Evolutionary conservation across 2,113 vertebrate species (phyloP), one percentile per base, ranked within the genome.

Genomic region (Toxotes jaculatrix): DNA sequence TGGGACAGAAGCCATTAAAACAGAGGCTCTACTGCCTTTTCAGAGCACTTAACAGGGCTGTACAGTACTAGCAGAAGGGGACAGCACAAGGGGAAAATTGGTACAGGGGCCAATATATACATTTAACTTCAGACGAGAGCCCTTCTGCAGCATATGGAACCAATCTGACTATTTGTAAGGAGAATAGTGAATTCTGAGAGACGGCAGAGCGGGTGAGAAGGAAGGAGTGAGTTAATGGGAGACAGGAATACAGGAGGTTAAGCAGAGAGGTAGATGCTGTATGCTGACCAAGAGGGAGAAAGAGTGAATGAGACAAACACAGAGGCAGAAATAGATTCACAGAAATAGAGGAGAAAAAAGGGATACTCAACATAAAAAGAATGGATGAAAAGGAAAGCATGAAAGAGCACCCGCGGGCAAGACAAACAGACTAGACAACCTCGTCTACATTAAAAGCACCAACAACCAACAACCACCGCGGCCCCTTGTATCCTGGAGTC

Each of bases 81-180:
- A 91, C 85, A 85, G 83, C 68, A 79, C 64, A 31, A 69, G 80
- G 80, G 85, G 83, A 69, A 88, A 89, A 90, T 49, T 69, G 89
- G 85, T 79, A 86, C 79, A 83, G 82, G 90, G 90, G 91, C 92
- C 93, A 95, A 93, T 86, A 82, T 86, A 94, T 93, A 92, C 91
- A 93, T 92, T 90, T 84, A 82, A 88, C 79, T 93, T 85, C 70
- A 84, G 89, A 78, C 85, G 55, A 85, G 82, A 85, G 77, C 84
- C 85, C 40, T 80, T 90, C 83, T 82, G 63, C 79, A 49, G 84
- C 93, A 95, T 94, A 93, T 95, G 95, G 93, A 95, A 95, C 86
- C 93, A 94, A 94, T 95, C 91, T 90, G 80, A 90, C 80, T 69
- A 82, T 91, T 86, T 84, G 68, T 82, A 78, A 88, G 59, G 63